Evolutionary conservation across 2,888 invertebrate genomes (phyloP), one percentile per base, ranked within the genome.

Genomic region (Ophion obscuratus): DNA sequence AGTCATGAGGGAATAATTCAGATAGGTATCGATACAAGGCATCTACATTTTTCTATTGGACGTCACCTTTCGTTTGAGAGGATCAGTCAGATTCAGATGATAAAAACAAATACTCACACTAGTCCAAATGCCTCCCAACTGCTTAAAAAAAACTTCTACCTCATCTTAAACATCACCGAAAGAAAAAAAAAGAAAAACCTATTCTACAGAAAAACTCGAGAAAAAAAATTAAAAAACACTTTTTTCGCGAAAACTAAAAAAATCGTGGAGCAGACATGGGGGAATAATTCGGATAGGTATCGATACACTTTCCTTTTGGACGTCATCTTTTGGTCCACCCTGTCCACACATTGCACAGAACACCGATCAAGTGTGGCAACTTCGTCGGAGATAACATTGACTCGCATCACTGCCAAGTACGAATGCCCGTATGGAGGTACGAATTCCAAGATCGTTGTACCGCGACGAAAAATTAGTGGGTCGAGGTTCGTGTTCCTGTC

Each of bases 371-470:
- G 64, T 64, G 62, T 64, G 9, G 44, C 24, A 47, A 75, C 57
- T 57, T 27, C 9, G 61, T 31, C 73, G 24, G 62, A 24, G 27
- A 57, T 70, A 67, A 67, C 40, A 40, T 67, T 71, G 79, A 79
- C 71, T 70, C 79, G 79, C 47, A 79, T 79, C 79, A 79, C 68
- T 71, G 79, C 47, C 47, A 62, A 71, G 70, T 62, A 20, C 44
- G 62, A 70, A 62, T 79, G 31, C 44, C 44, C 68, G 47, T 36
- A 31, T 47, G 47, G 14, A 47, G 62, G 62, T 14, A 70, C 31
- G 67, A 27, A 44, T 20, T 71, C 70, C 36, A 71, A n/a, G 79
- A 79, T 61, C 36, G 53, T 70, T 64, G 20, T 53, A 62, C 36
- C 81, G 62, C 20, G n/a, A n/a, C 20, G 17, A 14, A 17, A 53